Evolutionary conservation across 2,113 vertebrate genomes (phyloP), one percentile per base, ranked within the genome.

Genomic region (Alaudala cheleensis): DNA sequence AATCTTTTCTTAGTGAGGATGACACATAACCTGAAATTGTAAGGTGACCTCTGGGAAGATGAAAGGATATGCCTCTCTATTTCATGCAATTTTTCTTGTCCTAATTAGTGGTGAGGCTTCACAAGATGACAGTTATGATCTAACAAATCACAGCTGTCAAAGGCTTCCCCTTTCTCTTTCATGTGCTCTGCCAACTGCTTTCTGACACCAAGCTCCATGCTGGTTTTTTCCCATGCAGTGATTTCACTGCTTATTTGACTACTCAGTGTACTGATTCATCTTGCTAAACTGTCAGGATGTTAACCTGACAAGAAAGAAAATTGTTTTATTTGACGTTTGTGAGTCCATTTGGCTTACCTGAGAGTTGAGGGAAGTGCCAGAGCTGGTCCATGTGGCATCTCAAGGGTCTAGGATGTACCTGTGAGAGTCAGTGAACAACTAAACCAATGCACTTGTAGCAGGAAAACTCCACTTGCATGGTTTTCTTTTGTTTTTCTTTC

Each of bases 111-210:
- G 5, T n/a, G 29, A 83, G 44, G 37, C 25, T 88, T 92, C 56
- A 66, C 50, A 70, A 49, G 23, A 19, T 69, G 22, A 25, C 39
- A 92, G 56, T 86, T 18, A 33, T 37, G 39, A 65, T 92, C n/a
- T 70, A 81, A 73, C 28, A 88, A 85, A 86, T 79, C 57, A 51
- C 26, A 78, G 9, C 25, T 93, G 67, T 86, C 34, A 92, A 47
- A 84, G 39, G 11, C 31, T 40, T 83, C 33, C 26, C 11, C 14
- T 81, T 81, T 78, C 64, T 91, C 45, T 91, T 88, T 88, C 31
- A 78, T 66, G 29, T 77, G 24, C 4, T n/a, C 39, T 17, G 7
- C 37, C 50, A 80, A 5, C 25, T 70, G n/a, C 25, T 15, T 83
- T 81, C 54, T 92, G 50, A 86, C 31, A 77, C n/a, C 33, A 80